Base-by-base conservation (phyloP, 2,797 vertebrate genomes). In the Oreortyx pictus region DNA sequence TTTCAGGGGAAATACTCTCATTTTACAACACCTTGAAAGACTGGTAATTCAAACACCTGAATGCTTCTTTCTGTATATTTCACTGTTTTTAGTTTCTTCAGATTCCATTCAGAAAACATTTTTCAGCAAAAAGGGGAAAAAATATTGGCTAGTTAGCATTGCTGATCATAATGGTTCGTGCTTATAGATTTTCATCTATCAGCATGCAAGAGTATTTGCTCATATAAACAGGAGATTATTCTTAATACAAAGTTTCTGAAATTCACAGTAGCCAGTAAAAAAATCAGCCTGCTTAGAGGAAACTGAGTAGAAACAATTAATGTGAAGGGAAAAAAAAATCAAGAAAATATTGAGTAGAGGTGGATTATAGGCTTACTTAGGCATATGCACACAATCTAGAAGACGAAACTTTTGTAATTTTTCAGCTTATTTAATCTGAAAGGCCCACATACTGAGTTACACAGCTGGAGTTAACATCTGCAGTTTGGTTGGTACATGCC, bases 401-500 rank as follows among this genome's bases (percentile, higher is more conserved):
- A 91, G 95, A 96, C 88, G 89, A 97, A 96, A 95, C 82, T 91
- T 94, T 70, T 82, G 19, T 95, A 94, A 87, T 95, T 95, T 94
- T 94, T 60, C 92, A 95, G 94, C 86, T 97, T 93, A 97, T 94
- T 97, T 96, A 93, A 84, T 95, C 86, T 93, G 89, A 97, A 97
- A 96, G 83, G 78, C 89, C 93, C 82, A 41, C 96, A 96, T 92
- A 92, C 96, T 27, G 43, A 71, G 88, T 92, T 91, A 49, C 88
- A 70, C 49, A 95, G 95, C 93, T 96, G 96, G 96, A 94, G 77
- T 18, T 95, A 96, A 97, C 97, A 97, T 98, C 96, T 98, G 96
- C 90, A 97, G 50, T 94, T 96, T 81, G 89, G 94, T 83, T 95
- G 94, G 76, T 96, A 94, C 84, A 95, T 94, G 96, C 92, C 92